These are phyloP conservation scores for Macroramphosus scolopax DNA, from an alignment of 2,797 vertebrate species.

Conservation along the genomic window DNA sequence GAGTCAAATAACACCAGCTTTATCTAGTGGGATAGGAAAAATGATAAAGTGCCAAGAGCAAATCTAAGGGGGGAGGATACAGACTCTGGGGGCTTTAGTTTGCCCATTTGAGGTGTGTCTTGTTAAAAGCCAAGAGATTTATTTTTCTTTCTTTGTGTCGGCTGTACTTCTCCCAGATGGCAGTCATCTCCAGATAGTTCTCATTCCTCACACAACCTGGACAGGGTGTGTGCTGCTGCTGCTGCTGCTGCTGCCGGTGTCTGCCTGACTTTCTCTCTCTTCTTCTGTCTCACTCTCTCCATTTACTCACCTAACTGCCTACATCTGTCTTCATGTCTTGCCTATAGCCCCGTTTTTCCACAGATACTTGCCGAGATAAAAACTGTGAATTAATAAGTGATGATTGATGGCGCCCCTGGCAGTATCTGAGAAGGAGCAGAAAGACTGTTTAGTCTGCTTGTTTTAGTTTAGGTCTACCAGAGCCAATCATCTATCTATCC, in stretches of 20 bases:
- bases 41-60: conserved; percentile 65
- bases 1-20: conserved; percentile 64
- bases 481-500: conserved; percentile 47
- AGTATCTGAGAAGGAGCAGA: conserved; percentile 46
- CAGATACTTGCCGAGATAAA: conserved; percentile 57
- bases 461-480: conserved; percentile 46
- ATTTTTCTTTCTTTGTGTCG: conserved; percentile 75
- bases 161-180: conserved; percentile 74
- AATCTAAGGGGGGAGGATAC: conserved; percentile 62
- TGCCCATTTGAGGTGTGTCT: conserved; percentile 73
- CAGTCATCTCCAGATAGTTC: conserved; percentile 79
- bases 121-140: conserved; percentile 67
- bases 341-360: conserved; percentile 41
- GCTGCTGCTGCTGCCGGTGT: conserved; percentile 47
- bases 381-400: conserved; percentile 64
- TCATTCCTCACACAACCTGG: conserved; percentile 78
- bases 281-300: conserved; percentile 50
- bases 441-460: conserved; percentile 64
- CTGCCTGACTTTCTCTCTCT: conserved; percentile 56
- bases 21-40: conserved; percentile 70
- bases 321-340: conserved; percentile 65
- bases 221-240: conserved; percentile 70
- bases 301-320: conserved; percentile 59
- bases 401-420: conserved; percentile 59
- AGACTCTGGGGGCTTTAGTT: conserved; percentile 57